Evolutionary conservation across 2,113 vertebrate genomes (phyloP).

Genomic region (Pseudorectes ferrugineus): DNA sequence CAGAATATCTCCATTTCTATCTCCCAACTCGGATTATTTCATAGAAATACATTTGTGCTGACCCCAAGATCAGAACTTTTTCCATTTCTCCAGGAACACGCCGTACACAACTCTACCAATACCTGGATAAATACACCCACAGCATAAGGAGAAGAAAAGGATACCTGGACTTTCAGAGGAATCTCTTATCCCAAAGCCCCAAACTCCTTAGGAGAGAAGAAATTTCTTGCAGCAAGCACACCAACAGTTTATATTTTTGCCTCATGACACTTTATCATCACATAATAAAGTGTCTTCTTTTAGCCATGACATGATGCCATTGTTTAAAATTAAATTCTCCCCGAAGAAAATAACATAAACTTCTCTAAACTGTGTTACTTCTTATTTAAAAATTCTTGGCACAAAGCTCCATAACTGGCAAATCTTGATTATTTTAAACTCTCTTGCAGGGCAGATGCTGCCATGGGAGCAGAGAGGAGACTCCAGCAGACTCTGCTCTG

Average conservation of each 20-base stretch:
- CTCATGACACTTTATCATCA: background rate
- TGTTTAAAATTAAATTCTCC: conserved; percentile 9
- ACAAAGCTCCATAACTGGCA: background rate
- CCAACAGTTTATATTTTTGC: background rate
- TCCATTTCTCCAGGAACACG: background rate
- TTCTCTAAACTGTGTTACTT: background rate
- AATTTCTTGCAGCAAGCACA: background rate
- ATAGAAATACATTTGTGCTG: background rate
- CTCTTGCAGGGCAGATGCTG: background rate
- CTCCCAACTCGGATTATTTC: background rate
- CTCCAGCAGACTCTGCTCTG: background rate
- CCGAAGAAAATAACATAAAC: background rate
- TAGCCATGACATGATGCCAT: background rate
- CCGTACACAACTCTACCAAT: rapidly evolving
- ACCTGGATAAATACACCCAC: background rate
- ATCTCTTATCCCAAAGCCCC: background rate
- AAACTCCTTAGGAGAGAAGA: background rate
- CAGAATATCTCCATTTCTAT: background rate
- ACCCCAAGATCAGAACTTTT: background rate
- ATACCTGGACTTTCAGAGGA: background rate
- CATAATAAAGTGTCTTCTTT: background rate
- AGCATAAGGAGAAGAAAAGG: background rate
- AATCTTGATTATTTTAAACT: background rate
- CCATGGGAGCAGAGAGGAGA: background rate
- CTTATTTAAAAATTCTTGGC: background rate